phyloP scores from a whole-genome alignment of 2,797 vertebrate species.

The Tokudaia muenninki region DNA sequence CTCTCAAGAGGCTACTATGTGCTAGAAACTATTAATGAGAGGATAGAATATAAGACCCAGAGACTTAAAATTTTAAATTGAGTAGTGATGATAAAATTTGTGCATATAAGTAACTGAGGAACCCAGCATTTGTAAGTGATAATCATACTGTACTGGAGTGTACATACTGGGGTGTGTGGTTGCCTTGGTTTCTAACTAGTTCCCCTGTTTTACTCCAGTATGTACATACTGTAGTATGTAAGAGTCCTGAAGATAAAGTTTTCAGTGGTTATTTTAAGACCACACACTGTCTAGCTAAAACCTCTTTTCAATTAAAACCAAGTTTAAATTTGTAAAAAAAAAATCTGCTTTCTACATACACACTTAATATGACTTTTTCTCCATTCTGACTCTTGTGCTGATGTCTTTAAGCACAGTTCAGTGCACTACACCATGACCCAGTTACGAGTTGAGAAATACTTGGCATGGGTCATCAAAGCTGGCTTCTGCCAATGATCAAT shows the following conservation, averaged over 20 bases:
- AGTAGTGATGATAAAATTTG: constrained; percentile 32
- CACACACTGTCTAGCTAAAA: background rate
- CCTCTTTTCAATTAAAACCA: constrained; percentile 36
- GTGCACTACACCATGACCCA: background rate
- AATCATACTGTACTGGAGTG: background rate
- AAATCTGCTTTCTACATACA: constrained; percentile 24
- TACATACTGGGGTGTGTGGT: background rate
- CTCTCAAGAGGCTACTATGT: background rate
- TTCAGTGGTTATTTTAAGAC: background rate
- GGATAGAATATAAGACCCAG: background rate
- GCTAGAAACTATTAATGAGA: background rate
- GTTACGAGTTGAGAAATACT: constrained; percentile 51
- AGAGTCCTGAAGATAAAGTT: background rate
- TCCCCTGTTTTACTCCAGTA: background rate
- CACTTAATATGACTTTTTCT: background rate
- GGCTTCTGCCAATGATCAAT: constrained; percentile 29
- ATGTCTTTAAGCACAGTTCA: constrained; percentile 35
- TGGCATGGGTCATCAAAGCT: constrained; percentile 44
- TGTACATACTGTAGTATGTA: background rate
- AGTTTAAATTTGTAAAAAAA: constrained; percentile 31
- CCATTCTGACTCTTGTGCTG: background rate
- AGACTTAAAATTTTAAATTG: constrained; percentile 31
- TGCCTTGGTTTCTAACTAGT: constrained; percentile 33
- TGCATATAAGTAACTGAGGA: background rate
- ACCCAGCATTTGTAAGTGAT: background rate